These are phyloP conservation scores for Eurystomus gularis DNA, from an alignment of 2,113 vertebrate species.

Conservation along the genomic window DNA sequence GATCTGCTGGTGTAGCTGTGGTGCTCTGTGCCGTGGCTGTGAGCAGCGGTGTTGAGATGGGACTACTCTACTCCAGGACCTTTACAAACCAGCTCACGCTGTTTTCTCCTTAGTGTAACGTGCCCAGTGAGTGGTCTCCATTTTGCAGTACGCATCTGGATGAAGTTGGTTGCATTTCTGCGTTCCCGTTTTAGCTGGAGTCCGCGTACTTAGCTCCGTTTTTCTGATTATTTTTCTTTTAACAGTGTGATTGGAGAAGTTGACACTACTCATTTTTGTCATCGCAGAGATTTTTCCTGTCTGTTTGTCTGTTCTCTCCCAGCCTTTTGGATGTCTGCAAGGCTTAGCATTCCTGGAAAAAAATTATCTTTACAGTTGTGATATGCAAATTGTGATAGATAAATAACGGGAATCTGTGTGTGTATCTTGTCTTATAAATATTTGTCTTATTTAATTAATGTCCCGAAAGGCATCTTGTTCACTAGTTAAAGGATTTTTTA, in stretches of 20 bases:
- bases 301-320: neutral
- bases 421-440: neutral
- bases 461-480: neutral
- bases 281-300: neutral
- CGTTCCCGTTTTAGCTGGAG: neutral
- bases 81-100: neutral
- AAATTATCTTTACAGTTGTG: neutral
- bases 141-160: neutral
- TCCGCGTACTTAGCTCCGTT: rapidly evolving
- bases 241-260: neutral
- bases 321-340: neutral
- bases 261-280: neutral
- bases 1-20: neutral
- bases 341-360: neutral
- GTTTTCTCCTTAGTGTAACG: neutral
- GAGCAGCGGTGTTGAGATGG: neutral
- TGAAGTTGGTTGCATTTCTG: rapidly evolving
- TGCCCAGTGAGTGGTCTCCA: neutral
- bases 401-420: neutral
- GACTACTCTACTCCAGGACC: neutral
- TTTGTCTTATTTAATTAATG: neutral
- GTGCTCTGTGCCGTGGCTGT: neutral
- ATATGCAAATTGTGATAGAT: neutral
- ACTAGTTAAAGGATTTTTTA: neutral
- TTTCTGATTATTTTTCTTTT: neutral